Conservation (phyloP, 2,888 invertebrate genomes). For the Cryptosula pallasiana region DNA sequence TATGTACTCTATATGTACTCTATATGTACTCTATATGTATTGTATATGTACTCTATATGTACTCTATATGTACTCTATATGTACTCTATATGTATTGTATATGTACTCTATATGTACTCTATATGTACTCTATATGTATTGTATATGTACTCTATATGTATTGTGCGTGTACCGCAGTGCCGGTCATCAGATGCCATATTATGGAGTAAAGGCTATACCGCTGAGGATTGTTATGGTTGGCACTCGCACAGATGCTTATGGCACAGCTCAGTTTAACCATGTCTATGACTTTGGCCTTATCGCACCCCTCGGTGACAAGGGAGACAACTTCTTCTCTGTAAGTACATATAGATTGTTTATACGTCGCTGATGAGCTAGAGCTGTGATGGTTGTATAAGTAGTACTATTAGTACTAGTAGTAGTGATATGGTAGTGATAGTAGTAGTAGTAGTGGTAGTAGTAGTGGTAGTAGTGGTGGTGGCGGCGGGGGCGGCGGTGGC, state of each 20-base stretch:
- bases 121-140: not conserved
- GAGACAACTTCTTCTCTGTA: constrained; percentile 6
- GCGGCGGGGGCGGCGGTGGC: no score
- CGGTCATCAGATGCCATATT: constrained; percentile 2
- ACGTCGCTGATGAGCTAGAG: no score
- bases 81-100: not conserved
- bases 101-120: not conserved
- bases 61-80: not conserved
- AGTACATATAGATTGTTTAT: not conserved
- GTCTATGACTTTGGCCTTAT: constrained; percentile 9
- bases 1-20: not conserved
- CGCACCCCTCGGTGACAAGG: not conserved
- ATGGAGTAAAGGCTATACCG: not conserved
- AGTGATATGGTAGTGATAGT: no score
- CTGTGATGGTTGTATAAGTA: no score
- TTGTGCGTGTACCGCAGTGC: not conserved
- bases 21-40: not conserved
- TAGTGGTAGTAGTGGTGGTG: no score
- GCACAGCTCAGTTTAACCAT: not conserved
- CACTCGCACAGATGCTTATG: not conserved
- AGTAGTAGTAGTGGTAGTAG: no score
- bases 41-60: no score
- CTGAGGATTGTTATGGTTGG: not conserved
- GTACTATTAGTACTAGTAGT: no score
- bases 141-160: not conserved